phyloP scores from a whole-genome alignment of 2,113 vertebrate species.

The Toxostoma redivivum region DNA sequence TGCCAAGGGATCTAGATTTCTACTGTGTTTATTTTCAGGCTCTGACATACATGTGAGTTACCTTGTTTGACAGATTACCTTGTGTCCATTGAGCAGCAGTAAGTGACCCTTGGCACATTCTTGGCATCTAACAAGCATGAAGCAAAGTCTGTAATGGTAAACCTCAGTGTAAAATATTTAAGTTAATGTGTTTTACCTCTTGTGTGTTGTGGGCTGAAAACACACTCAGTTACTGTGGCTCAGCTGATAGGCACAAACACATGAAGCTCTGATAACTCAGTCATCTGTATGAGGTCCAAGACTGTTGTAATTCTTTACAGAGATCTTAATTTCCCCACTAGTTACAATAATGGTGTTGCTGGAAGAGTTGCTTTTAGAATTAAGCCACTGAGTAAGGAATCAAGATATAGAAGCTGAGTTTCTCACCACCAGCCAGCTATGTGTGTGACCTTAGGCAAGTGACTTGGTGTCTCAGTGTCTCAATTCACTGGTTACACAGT shows the following conservation, averaged over 20 bases:
- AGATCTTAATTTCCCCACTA: not conserved
- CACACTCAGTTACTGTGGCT: not conserved
- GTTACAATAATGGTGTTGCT: not conserved
- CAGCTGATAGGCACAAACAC: not conserved
- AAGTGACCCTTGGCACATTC: constrained; percentile 30
- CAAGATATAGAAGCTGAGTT: not conserved
- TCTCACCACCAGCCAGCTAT: not conserved
- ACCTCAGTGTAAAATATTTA: not conserved
- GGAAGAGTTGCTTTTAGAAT: not conserved
- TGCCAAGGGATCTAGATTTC: not conserved
- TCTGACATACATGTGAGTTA: not conserved
- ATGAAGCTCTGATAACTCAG: not conserved
- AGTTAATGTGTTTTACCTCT: not conserved
- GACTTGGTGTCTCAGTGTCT: not conserved
- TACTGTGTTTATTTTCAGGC: not conserved
- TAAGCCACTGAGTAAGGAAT: not conserved
- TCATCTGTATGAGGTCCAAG: not conserved
- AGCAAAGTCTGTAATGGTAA: constrained; percentile 8
- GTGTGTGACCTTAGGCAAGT: not conserved
- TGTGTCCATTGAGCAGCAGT: not conserved
- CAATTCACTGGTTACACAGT: not conserved
- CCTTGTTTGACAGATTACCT: not conserved
- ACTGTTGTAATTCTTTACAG: not conserved
- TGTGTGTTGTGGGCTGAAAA: constrained; percentile 24
- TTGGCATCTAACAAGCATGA: constrained; percentile 34